Percentiles rank a stretch among this genome's conserved stretches.
Conservation (phyloP, 2,113 vertebrate genomes). For the Pelvicachromis taeniatus region DNA sequence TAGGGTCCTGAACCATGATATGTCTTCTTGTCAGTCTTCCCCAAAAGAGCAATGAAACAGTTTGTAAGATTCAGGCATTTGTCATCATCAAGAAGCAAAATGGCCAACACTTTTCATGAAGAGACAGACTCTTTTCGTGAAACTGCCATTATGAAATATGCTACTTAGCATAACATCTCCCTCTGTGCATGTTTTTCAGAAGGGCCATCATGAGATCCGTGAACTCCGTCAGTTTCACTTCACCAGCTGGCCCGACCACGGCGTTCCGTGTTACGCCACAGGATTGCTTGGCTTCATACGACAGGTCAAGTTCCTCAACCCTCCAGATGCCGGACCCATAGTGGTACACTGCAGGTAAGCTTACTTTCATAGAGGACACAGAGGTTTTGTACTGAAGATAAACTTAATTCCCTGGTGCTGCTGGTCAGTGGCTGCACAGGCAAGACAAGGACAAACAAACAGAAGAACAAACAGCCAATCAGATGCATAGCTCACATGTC, state of each 20-base stretch:
- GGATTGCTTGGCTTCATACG: slow-evolving; percentile 93
- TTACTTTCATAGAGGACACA: not conserved
- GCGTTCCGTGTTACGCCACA: slow-evolving; percentile 93
- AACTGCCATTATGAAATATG: not conserved
- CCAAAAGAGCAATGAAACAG: slow-evolving; percentile 1
- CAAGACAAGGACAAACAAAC: not conserved
- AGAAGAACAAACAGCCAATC: not conserved
- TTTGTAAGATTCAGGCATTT: not conserved
- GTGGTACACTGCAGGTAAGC: slow-evolving; percentile 81
- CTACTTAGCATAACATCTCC: not conserved
- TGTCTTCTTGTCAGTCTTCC: slow-evolving; percentile 26
- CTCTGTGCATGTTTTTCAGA: slow-evolving; percentile 72
- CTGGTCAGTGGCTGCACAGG: not conserved
- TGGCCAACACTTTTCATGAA: not conserved
- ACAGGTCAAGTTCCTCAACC: slow-evolving; percentile 97
- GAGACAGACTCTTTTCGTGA: not conserved
- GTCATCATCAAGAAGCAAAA: not conserved
- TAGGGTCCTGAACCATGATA: slow-evolving; percentile 10
- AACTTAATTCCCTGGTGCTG: not conserved
- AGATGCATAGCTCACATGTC: not conserved
- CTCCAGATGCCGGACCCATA: slow-evolving; percentile 88
- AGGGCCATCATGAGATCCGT: slow-evolving; percentile 96
- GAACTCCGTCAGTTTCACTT: slow-evolving; percentile 98
- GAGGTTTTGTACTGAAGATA: not conserved
- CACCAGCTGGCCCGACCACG: slow-evolving; percentile 98